A percentile compares a stretch with the other conserved stretches of the same genome.
These are phyloP conservation scores for Strix uralensis DNA, from an alignment of 2,113 vertebrate species.

Conservation along the genomic window DNA sequence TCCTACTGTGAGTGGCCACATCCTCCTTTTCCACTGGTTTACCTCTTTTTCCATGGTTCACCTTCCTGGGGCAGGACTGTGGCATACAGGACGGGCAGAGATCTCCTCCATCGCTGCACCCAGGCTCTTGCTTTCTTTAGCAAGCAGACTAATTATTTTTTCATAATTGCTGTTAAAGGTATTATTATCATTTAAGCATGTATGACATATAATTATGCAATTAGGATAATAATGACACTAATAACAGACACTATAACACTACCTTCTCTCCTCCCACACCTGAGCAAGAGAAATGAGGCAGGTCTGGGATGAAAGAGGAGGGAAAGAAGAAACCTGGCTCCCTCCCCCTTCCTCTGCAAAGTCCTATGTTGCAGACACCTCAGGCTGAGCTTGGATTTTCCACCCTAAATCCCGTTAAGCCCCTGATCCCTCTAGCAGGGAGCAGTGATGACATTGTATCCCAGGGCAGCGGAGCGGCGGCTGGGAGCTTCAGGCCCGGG, in stretches of 20 bases:
- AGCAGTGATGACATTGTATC: not conserved
- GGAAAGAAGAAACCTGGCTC: not conserved
- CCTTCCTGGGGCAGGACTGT: not conserved
- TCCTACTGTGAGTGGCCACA: not conserved
- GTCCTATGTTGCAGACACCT: slow-evolving; percentile 19
- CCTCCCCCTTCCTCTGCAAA: not conserved
- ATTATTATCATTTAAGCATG: not conserved
- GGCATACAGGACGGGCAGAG: not conserved
- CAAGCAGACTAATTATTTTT: not conserved
- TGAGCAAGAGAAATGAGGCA: not conserved
- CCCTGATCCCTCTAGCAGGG: not conserved
- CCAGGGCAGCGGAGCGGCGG: not conserved
- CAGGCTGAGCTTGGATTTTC: slow-evolving; percentile 50
- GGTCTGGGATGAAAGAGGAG: not conserved
- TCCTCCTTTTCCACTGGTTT: not conserved
- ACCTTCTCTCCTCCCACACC: not conserved
- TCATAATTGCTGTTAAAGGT: not conserved
- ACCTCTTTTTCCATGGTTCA: not conserved
- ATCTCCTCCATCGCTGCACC: not conserved
- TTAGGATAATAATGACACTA: not conserved
- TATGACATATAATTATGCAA: not conserved
- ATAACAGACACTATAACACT: not conserved
- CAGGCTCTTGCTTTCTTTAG: not conserved
- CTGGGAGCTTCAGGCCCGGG: not conserved
- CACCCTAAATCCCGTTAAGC: slow-evolving; percentile 44